Evolutionary conservation across 2,888 invertebrate species (phyloP), one percentile per base, ranked within the genome.

Genomic region (Limenitis camilla): DNA sequence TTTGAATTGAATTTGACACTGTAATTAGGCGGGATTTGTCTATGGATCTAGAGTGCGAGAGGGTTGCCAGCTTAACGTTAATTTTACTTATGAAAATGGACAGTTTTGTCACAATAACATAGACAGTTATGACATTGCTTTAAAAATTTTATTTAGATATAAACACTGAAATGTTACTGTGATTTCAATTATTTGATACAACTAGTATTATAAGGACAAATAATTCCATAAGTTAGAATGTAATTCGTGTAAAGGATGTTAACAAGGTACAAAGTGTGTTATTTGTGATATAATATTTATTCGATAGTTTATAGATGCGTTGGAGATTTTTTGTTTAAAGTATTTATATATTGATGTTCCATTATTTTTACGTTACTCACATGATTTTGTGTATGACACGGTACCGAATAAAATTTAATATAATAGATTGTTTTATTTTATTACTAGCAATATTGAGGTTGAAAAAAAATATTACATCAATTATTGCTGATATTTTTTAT

Each of bases 231-330:
- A 50, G 40, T 0, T 36, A 36, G n/a, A n/a, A 36, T 40, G 11
- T 33, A 28, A 48, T 27, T 48, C 5, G 33, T 38, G 35, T 32
- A 29, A 28, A 33, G 8, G 30, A 31, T 40, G 45, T 40, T 46
- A 47, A 52, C 55, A 66, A 71, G 74, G 80, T 81, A 81, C 81
- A 81, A 81, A 81, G 68, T 69, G 61, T 63, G 65, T 74, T 72
- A 67, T 62, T 64, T 76, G 78, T 81, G 79, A 80, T 79, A 79
- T 67, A 59, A 66, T 71, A 68, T 71, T 67, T 71, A 65, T 67
- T 71, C 65, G 51, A 62, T 64, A 63, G 59, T 66, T 55, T 66
- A 66, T 61, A 48, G 60, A 57, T 64, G 61, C 59, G 56, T 62
- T 57, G 36, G 49, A 53, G 51, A 55, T 63, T 59, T 51, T 53